phyloP scores from a whole-genome alignment of 2,113 vertebrate species.

The Sebastes fasciatus region DNA sequence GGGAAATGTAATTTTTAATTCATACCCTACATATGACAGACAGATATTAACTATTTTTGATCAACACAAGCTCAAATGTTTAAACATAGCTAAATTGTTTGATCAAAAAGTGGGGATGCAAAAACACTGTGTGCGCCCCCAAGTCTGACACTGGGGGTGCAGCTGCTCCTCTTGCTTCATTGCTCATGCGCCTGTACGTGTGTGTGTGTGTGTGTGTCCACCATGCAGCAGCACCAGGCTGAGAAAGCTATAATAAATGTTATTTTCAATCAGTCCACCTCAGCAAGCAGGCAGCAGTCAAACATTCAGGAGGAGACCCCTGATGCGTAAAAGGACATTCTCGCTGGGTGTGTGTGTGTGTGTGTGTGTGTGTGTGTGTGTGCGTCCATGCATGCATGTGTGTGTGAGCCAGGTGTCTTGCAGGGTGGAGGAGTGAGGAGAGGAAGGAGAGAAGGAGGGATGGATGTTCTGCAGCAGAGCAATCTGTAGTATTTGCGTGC shows the following conservation, averaged over 20 bases:
- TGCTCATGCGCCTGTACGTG: background rate
- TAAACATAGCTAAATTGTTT: background rate
- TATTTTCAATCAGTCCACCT: conserved; percentile 61
- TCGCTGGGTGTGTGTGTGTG: conserved; percentile 3
- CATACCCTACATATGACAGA: too few species aligned
- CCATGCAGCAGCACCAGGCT: conserved; percentile 9
- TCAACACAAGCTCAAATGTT: background rate
- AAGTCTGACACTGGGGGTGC: background rate
- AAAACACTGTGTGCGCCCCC: background rate
- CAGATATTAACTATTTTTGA: background rate
- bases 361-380: conserved; percentile 9
- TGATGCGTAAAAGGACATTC: conserved; percentile 58
- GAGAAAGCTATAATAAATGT: conserved; percentile 46
- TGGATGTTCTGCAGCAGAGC: conserved; percentile 9
- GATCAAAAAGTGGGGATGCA: background rate
- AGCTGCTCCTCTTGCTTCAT: background rate
- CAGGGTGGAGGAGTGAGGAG: background rate
- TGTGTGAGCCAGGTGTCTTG: conserved; percentile 26
- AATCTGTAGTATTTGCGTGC: background rate
- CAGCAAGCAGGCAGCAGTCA: conserved; percentile 38
- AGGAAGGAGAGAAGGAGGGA: background rate
- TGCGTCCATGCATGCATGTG: background rate
- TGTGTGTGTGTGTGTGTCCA: conserved; percentile 5
- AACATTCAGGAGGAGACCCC: conserved; percentile 33
- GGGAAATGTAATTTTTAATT: too few species aligned